phyloP scores from a whole-genome alignment of 2,113 vertebrate genomes.

The Chaetops frenatus region DNA sequence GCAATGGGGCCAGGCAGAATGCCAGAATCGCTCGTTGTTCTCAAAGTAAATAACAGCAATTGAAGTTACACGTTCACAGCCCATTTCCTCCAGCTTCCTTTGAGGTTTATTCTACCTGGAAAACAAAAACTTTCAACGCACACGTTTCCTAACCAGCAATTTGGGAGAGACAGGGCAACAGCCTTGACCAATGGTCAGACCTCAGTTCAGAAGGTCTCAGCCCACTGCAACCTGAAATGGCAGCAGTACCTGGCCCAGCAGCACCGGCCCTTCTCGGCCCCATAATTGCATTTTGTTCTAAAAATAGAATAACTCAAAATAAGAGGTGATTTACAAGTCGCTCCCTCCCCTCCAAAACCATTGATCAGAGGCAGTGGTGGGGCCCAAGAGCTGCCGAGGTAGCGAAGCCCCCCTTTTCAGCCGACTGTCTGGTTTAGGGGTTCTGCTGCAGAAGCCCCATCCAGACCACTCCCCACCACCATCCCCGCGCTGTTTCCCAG shows the following conservation, averaged over 20 bases:
- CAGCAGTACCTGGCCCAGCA: background rate
- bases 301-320: background rate
- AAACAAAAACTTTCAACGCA: background rate
- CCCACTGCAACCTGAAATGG: background rate
- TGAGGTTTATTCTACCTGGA: background rate
- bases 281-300: background rate
- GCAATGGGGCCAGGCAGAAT: background rate
- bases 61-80: background rate
- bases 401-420: rapidly evolving
- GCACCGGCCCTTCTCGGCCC: background rate
- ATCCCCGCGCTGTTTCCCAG: background rate
- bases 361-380: background rate
- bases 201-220: background rate
- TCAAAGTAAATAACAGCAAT: background rate
- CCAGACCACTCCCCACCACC: rapidly evolving
- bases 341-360: background rate
- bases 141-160: background rate
- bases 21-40: background rate
- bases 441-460: background rate
- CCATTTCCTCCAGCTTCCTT: background rate
- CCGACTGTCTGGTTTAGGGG: rapidly evolving
- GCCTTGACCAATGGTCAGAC: background rate
- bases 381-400: background rate
- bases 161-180: background rate
- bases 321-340: background rate